Evolutionary conservation across 2,113 vertebrate genomes (phyloP).

Genomic region (Bettongia penicillata): DNA sequence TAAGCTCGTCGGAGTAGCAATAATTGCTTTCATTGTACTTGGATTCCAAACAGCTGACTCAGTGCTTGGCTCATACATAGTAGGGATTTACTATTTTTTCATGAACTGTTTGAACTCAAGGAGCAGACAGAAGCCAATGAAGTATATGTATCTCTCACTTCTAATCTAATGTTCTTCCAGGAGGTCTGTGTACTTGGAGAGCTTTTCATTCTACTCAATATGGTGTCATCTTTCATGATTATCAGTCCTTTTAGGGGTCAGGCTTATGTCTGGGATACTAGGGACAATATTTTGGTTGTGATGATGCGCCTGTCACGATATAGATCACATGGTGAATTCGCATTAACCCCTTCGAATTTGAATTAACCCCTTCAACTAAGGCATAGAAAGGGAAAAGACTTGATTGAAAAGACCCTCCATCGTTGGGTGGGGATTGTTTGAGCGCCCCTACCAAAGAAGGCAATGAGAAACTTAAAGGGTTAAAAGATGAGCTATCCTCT

Average conservation of each 20-base stretch:
- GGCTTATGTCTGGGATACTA: background rate
- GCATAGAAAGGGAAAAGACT: background rate
- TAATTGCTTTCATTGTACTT: background rate
- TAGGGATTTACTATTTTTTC: background rate
- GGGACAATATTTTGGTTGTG: background rate
- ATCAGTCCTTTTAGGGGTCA: background rate
- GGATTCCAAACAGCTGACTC: background rate
- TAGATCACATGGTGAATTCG: background rate
- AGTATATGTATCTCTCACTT: background rate
- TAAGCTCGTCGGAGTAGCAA: background rate
- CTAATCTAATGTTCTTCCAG: background rate
- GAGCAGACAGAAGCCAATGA: background rate
- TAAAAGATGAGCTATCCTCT: background rate
- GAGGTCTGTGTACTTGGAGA: background rate
- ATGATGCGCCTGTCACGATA: background rate
- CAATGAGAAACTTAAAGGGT: background rate
- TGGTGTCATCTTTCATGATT: background rate
- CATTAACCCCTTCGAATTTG: too few species aligned
- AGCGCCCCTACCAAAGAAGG: background rate
- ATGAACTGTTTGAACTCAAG: background rate
- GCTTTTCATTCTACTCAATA: background rate
- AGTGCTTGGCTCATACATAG: background rate
- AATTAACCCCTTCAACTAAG: background rate
- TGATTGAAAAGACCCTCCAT: background rate
- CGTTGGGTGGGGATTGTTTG: background rate